These are phyloP conservation scores for Metacarcinus magister DNA, from an alignment of 2,888 invertebrate species.

Conservation along the genomic window DNA sequence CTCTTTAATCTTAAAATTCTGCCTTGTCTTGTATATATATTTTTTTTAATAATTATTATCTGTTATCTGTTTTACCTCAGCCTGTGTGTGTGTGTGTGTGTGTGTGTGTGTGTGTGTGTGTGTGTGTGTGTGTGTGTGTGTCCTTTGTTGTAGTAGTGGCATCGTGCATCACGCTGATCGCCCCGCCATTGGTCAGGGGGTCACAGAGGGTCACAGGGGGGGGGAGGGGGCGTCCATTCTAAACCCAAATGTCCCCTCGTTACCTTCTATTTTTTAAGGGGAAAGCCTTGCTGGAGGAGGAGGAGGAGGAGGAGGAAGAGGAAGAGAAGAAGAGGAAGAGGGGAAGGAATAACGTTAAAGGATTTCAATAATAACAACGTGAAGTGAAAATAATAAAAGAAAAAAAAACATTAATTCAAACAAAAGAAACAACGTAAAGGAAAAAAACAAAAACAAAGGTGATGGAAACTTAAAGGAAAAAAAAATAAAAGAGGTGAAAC, in stretches of 20 bases:
- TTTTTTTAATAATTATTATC: neutral
- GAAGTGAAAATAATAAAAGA: no score
- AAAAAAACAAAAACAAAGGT: no score
- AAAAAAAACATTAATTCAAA: no score
- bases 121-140: conserved; percentile 50
- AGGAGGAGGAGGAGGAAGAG: no score
- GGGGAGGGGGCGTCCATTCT: neutral
- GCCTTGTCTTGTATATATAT: neutral
- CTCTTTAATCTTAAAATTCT: neutral
- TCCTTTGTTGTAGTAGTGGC: neutral
- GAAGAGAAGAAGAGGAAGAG: no score
- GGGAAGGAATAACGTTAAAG: no score
- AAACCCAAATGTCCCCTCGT: conserved; percentile 10
- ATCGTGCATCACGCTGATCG: conserved; percentile 11
- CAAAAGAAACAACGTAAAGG: no score
- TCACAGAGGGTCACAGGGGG: neutral
- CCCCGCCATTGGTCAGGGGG: neutral
- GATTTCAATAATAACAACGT: no score
- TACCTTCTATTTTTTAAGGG: neutral
- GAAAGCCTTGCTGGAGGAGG: neutral
- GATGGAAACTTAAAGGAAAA: no score
- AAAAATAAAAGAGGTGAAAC: no score
- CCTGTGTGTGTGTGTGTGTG: conserved; percentile 37
- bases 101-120: conserved; percentile 45
- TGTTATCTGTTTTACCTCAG: neutral